phyloP scores from a whole-genome alignment of 2,888 invertebrate species.

The Agrochola lychnidis region DNA sequence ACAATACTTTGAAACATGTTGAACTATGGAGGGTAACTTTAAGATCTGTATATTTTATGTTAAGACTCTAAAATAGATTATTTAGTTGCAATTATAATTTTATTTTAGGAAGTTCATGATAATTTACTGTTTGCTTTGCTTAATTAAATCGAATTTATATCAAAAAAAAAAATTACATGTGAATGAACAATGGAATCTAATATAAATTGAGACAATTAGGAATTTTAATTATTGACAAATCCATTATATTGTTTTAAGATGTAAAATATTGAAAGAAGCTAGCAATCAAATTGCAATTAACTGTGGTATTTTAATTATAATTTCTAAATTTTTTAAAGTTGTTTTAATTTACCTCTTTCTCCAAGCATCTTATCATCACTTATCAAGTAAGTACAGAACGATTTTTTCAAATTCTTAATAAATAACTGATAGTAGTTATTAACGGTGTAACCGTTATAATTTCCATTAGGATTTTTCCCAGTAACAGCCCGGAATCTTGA shows the following conservation, averaged over 20 bases:
- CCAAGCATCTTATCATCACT: no score
- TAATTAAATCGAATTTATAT: neutral
- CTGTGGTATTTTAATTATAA: slow-evolving; percentile 55
- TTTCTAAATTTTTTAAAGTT: neutral
- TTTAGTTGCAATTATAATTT: slow-evolving; percentile 25
- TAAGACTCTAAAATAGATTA: neutral
- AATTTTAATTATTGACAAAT: neutral
- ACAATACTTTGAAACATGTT: slow-evolving; percentile 1
- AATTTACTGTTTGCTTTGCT: slow-evolving; percentile 11
- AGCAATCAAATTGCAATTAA: slow-evolving; percentile 49
- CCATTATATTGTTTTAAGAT: neutral
- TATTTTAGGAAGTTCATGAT: neutral
- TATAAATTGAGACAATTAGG: neutral
- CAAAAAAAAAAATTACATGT: neutral
- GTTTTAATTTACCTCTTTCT: neutral
- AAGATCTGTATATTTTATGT: neutral
- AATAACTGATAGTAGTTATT: no score
- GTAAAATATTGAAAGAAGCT: slow-evolving; percentile 32
- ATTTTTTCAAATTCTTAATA: no score
- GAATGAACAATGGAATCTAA: neutral
- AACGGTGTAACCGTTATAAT: no score
- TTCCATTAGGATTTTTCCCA: no score
- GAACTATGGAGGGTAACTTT: slow-evolving; percentile 14
- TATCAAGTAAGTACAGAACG: no score
- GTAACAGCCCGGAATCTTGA: no score